Base-by-base conservation (phyloP, 2,797 vertebrate species). In the Tympanoctomys barrerae region DNA sequence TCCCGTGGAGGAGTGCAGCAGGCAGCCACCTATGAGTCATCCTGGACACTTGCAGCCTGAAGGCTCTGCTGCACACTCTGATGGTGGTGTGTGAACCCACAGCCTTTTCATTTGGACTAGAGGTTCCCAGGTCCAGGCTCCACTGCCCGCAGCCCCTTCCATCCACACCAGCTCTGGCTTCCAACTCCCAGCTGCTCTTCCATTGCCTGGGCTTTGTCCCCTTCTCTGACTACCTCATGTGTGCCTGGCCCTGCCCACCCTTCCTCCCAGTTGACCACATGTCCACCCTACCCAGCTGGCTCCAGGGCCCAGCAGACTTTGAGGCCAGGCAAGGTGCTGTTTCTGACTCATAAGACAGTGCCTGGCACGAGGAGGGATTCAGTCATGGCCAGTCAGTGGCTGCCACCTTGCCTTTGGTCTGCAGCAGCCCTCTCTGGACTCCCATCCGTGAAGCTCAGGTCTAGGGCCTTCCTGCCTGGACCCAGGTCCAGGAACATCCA, bases 321-420 rank as follows among this genome's bases (percentile, higher is more conserved):
- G 8, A 59, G 61, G 22, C 11, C 42, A 10, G 36, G 9, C 39
- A 28, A 46, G 59, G 36, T 49, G 10, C 5, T 14, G 54, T 18
- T 71, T 42, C 83, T 5, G 2, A 1, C 31, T 36, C 28, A 2
- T 10, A 19, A 16, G 2, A 1, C 24, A 9, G 7, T 3, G 5
- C 46, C 33, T n/a, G 68, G 57, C 10, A 42, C 10, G 2, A 46
- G 28, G 7, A n/a, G 24, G 4, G 22, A 49, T 16, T 46, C n/a
- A 1, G 11, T 24, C 21, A 24, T 28, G 13, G 66, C 24, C 28
- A 2, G 14, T 5, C 22, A 2, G 64, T 1, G 49, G 64, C 28
- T 7, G 21, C 36, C 13, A 1, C 46, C 52, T 33, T 2, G 4
- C 49, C 39, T 13, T 52, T 39, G n/a, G 26, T 36, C 59, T 31